Evolutionary conservation across 2,113 vertebrate species (phyloP), one percentile per base, ranked within the genome.

Genomic region (Channa maculata): DNA sequence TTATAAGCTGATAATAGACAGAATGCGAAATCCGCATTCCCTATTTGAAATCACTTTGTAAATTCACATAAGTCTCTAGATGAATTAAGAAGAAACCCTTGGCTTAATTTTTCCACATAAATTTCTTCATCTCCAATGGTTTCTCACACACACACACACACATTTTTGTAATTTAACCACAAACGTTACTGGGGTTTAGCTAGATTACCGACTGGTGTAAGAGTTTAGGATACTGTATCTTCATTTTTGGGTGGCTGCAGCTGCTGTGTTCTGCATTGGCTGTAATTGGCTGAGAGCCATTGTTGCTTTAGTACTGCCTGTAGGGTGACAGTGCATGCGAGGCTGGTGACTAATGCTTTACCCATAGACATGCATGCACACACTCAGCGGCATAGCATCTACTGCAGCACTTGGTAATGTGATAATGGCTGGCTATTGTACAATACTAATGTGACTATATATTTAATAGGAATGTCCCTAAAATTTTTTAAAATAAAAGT

Each of bases 231-330:
- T 52, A 12, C 33, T 65, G 43, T 64, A 50, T 83, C 53, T 58
- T 81, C 41, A 24, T 57, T 73, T 85, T 71, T 81, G 76, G 64
- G 50, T 83, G 84, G 83, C 86, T 92, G 79, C 82, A 78, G 80
- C 80, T 86, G 84, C 90, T 90, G 84, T 71, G 77, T 89, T 88
- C 75, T 87, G 67, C 75, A 15, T 83, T 86, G 89, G 86, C 84
- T 88, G 80, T 87, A 76, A 83, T 80, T 85, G 87, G 78, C 85
- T 88, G 88, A 80, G 65, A 84, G 60, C 77, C 54, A 64, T 75
- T 61, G 83, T 79, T 88, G 85, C 79, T 86, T 80, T 76, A 78
- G 46, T 69, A 3, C 58, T 85, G 68, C 71, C 72, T 70, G 48
- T 72, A 62, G 64, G 72, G 71, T 71, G 60, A 75, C 55, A 44